Evolutionary conservation across 2,113 vertebrate genomes (phyloP).

Genomic region (Brachyistius frenatus): DNA sequence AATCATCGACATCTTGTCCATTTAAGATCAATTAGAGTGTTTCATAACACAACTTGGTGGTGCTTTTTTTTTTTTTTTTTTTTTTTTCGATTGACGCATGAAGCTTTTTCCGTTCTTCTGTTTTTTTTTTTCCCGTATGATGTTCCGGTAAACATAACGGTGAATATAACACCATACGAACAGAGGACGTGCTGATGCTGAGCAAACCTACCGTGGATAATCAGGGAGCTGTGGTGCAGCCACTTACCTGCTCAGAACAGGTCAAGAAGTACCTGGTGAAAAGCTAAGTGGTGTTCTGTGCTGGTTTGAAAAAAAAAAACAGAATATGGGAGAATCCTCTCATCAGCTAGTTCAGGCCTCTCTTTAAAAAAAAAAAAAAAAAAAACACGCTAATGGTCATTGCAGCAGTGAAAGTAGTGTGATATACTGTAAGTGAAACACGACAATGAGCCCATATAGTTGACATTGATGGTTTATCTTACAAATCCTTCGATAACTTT

Average conservation of each 20-base stretch:
- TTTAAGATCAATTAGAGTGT: conserved; percentile 3
- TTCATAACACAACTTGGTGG: conserved; percentile 3
- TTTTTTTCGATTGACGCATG: not conserved
- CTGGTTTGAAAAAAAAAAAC: not conserved
- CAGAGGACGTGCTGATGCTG: not conserved
- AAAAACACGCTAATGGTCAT: not conserved
- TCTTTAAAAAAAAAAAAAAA: not conserved
- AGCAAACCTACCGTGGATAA: not conserved
- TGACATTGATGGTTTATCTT: no score
- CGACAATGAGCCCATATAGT: no score
- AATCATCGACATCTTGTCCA: conserved; percentile 5
- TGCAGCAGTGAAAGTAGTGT: not conserved
- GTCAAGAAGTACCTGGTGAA: conserved; percentile 4
- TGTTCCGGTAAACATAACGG: not conserved
- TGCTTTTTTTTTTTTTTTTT: conserved; percentile 5
- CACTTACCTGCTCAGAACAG: conserved; percentile 10
- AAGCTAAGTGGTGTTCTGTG: not conserved
- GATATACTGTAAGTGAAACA: no score
- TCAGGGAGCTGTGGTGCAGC: not conserved
- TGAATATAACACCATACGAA: not conserved
- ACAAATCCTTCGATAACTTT: no score
- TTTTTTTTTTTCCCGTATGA: not conserved
- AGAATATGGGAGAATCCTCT: not conserved
- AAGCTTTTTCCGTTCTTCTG: not conserved
- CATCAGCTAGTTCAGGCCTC: not conserved